These are phyloP conservation scores for Anthopleura sola DNA, from an alignment of 64 coral and sea anemone species.

Conservation along the genomic window DNA sequence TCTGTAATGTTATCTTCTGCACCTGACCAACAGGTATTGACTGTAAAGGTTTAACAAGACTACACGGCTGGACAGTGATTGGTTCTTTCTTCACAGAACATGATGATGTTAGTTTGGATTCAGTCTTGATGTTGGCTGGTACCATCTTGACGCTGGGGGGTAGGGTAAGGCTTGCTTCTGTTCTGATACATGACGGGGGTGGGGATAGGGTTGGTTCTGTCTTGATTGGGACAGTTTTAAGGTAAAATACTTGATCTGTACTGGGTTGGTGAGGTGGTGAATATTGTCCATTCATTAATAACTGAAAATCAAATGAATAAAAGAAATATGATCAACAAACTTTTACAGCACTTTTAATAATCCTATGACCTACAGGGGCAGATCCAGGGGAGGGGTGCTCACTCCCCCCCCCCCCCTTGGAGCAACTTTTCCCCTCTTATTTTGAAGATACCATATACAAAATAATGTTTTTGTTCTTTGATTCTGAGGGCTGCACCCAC, in stretches of 20 bases:
- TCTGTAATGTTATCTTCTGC: slow-evolving; percentile 6
- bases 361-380: too few relatives aligned
- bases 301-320: slow-evolving; percentile 23
- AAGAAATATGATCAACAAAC: not conserved
- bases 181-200: not conserved
- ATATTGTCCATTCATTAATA: slow-evolving; percentile 73
- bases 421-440: too few relatives aligned
- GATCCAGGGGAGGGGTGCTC: too few relatives aligned
- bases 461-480: too few relatives aligned
- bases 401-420: too few relatives aligned
- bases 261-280: slow-evolving; percentile 60
- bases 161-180: slow-evolving; percentile 17
- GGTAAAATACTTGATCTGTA: slow-evolving; percentile 13
- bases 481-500: too few relatives aligned
- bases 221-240: slow-evolving; percentile 21
- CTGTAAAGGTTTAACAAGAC: slow-evolving; percentile 46
- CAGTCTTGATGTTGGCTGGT: slow-evolving; percentile 36
- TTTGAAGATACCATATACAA: too few relatives aligned
- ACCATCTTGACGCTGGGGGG: not conserved
- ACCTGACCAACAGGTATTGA: slow-evolving; percentile 30
- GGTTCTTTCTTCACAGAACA: slow-evolving; percentile 54
- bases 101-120: slow-evolving; percentile 53
- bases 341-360: not conserved
- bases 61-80: slow-evolving; percentile 53
- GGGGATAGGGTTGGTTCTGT: not conserved